Base-by-base conservation (phyloP, 2,888 invertebrate species). In the Chrysomela aeneicollis region DNA sequence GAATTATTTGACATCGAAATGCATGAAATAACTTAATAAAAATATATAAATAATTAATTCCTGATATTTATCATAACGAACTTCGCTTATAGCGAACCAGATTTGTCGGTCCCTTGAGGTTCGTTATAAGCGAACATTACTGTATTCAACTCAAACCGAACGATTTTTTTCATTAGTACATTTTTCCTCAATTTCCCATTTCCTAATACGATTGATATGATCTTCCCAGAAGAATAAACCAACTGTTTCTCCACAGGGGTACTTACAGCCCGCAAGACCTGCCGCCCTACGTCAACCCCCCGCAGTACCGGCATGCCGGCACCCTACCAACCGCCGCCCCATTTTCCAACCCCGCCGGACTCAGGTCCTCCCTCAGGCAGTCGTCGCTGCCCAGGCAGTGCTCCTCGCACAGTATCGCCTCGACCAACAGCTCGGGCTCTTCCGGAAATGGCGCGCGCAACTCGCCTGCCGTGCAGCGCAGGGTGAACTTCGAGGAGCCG, bases 401-500 rank as follows among this genome's bases (percentile, higher is more conserved):
- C 0, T 87, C 87, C 0, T 80, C 86, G 21, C 86, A 87, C 71
- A 87, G 87, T 72, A 85, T 87, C 67, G 81, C 84, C 63, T 87
- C 86, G 9, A 79, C 74, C 0, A 85, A 84, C 61, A 82, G 84
- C 49, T 86, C 86, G 0, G 80, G 83, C 62, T 83, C 84, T 0
- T 79, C 79, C 1, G 79, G 77, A 46, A 76, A 76, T 37, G 78
- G 74, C 51, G 75, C 87, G 1, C 87, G 88, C 66, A 84, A 84
- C 5, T 81, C 85, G 58, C 85, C 85, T 0, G 83, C 86, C 68
- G 73, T 81, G 1, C 87, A 87, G 73, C 83, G 87, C 54, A 85
- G 88, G 75, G 89, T 89, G 0, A 88, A 86, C 67, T 90, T 89
- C 66, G 88, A 87, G 51, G 89, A 89, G 64, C 88, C 88, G 0